Conservation (phyloP, 2,797 vertebrate genomes). For the Eulemur mongoz region DNA sequence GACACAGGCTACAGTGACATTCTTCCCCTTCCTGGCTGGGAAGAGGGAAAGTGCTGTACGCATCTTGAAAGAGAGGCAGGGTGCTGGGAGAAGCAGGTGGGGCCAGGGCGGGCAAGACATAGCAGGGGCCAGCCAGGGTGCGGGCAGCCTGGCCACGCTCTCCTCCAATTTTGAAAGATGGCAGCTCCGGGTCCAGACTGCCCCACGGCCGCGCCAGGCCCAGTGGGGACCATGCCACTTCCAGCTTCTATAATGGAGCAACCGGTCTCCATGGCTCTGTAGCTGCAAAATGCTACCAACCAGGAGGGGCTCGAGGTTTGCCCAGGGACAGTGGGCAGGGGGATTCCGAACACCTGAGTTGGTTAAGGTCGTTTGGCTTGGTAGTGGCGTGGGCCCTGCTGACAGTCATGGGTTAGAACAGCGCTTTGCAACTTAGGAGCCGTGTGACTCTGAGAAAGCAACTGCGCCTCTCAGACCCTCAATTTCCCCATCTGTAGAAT, state of each 20-base stretch:
- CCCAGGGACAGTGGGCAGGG: not conserved
- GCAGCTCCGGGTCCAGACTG: not conserved
- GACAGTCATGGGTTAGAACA: not conserved
- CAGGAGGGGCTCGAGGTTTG: not conserved
- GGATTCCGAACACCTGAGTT: not conserved
- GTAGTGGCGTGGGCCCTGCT: not conserved
- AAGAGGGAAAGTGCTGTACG: not conserved
- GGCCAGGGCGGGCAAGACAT: not conserved
- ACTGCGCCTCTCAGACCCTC: constrained; percentile 49
- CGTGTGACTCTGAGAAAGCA: constrained; percentile 49
- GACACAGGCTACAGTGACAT: not conserved
- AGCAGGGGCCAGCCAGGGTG: not conserved
- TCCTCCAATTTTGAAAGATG: not conserved
- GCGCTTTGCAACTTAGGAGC: not conserved
- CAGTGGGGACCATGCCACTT: not conserved
- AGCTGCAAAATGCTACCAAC: not conserved
- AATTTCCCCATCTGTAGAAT: constrained; percentile 45
- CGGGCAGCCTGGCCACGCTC: not conserved
- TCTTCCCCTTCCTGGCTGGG: not conserved
- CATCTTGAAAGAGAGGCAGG: not conserved
- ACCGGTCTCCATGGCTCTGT: not conserved
- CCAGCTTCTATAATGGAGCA: not conserved
- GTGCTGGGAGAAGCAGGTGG: not conserved
- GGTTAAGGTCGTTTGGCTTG: not conserved
- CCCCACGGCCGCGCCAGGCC: fast-evolving